These are phyloP conservation scores for Leptinotarsa peninsularis DNA, from an alignment of 2,888 invertebrate species.

Conservation along the genomic window DNA sequence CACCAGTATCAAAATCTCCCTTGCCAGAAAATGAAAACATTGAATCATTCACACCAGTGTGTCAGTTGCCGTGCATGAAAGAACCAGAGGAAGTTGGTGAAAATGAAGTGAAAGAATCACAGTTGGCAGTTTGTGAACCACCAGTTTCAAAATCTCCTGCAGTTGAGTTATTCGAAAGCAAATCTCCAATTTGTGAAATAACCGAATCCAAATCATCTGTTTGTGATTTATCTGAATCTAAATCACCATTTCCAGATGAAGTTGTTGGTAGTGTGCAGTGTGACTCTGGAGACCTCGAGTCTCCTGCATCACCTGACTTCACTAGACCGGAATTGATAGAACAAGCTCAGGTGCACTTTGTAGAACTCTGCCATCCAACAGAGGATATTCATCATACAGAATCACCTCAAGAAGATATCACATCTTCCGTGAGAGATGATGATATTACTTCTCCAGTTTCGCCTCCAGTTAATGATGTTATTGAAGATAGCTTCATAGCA, in stretches of 20 bases:
- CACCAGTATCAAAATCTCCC: neutral
- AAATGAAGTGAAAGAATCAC: neutral
- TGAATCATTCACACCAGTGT: neutral
- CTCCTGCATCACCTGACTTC: conserved; percentile 29
- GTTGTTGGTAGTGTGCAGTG: conserved; percentile 1
- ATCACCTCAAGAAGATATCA: conserved; percentile 58
- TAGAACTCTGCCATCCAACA: conserved; percentile 39
- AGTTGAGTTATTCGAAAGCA: conserved; percentile 24
- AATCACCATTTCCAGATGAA: conserved; percentile 34
- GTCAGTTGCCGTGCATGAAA: neutral
- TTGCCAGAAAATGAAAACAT: neutral
- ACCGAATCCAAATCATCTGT: conserved; percentile 35
- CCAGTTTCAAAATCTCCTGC: conserved; percentile 29
- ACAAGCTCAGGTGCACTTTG: conserved; percentile 40
- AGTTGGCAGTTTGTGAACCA: conserved; percentile 24
- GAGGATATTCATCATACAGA: conserved; percentile 26
- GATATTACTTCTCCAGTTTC: conserved; percentile 37
- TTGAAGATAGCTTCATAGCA: conserved; percentile 34
- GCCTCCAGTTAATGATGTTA: conserved; percentile 40
- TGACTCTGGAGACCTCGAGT: conserved; percentile 3
- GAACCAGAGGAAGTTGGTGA: neutral
- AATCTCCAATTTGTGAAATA: conserved; percentile 34
- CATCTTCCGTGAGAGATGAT: conserved; percentile 63
- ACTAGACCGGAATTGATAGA: conserved; percentile 35
- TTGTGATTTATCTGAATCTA: conserved; percentile 35